phyloP scores from a whole-genome alignment of 2,113 vertebrate species.

The Ploceus nigricollis region DNA sequence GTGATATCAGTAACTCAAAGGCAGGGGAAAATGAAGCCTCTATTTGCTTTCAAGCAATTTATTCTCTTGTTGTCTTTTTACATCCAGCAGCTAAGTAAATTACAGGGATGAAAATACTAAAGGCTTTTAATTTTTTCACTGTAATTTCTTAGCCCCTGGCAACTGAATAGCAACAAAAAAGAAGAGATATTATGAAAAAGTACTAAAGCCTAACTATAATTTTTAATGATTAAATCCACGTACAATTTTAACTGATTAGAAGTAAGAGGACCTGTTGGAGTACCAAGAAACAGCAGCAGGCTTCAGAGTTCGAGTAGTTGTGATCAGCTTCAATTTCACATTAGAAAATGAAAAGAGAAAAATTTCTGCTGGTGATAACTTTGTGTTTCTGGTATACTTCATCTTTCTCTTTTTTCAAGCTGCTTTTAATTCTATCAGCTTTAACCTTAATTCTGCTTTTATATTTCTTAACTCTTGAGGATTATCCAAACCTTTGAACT shows the following conservation, averaged over 20 bases:
- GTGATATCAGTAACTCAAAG: constrained; percentile 39
- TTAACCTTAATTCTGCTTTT: neutral
- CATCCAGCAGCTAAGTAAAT: constrained; percentile 50
- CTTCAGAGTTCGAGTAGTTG: neutral
- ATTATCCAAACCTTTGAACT: constrained; percentile 5
- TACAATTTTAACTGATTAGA: constrained; percentile 1
- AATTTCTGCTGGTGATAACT: neutral
- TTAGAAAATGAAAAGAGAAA: neutral
- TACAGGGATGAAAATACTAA: constrained; percentile 44
- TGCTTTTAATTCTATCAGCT: constrained; percentile 16
- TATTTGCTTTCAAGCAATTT: constrained; percentile 53
- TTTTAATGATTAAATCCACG: constrained; percentile 3
- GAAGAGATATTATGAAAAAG: neutral
- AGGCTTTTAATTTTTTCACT: constrained; percentile 50
- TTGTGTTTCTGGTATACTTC: neutral
- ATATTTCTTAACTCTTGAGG: neutral
- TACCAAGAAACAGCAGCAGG: neutral
- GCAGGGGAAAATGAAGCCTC: constrained; percentile 29
- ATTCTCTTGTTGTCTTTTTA: constrained; percentile 41
- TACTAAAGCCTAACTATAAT: neutral
- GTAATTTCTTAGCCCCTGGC: constrained; percentile 27
- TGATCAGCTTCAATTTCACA: constrained; percentile 10
- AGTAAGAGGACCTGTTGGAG: constrained; percentile 29
- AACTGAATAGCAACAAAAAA: neutral
- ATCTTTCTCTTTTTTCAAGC: neutral